Percentiles rank a stretch among this genome's conserved stretches.
Conservation (phyloP, 2,113 vertebrate genomes). For the Megaleporinus macrocephalus region DNA sequence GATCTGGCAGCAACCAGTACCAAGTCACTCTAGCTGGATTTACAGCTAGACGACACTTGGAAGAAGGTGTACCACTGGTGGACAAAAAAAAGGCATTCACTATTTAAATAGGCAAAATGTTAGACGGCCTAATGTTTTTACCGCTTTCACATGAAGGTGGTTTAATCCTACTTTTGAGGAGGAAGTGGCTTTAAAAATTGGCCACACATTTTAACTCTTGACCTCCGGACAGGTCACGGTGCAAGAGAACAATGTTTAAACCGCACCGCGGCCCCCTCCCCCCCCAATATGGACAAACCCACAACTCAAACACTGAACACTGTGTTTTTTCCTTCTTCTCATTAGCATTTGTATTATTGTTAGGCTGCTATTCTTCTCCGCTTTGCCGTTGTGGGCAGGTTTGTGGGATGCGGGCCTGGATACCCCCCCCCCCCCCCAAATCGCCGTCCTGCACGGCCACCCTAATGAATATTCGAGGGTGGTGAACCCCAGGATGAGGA, state of each 20-base stretch:
- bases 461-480: slow-evolving; percentile 68
- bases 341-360: slow-evolving; percentile 80
- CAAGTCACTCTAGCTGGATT: too few relatives aligned
- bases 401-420: slow-evolving; percentile 71
- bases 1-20: too few relatives aligned
- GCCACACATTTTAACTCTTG: slow-evolving; percentile 46
- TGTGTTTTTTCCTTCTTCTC: slow-evolving; percentile 54
- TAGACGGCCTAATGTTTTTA: too few relatives aligned
- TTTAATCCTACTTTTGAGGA: slow-evolving; percentile 5
- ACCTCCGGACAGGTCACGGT: slow-evolving; percentile 51
- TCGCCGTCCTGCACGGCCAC: slow-evolving; percentile 65
- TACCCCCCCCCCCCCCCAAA: slow-evolving; percentile 65
- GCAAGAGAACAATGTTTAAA: slow-evolving; percentile 43
- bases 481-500: slow-evolving; percentile 56
- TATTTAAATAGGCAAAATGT: background rate
- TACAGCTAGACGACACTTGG: too few relatives aligned
- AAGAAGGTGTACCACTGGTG: too few relatives aligned
- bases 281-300: slow-evolving; percentile 16
- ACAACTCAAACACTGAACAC: slow-evolving; percentile 31
- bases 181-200: slow-evolving; percentile 35
- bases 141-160: too few relatives aligned
- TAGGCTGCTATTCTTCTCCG: slow-evolving; percentile 67
- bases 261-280: too few relatives aligned
- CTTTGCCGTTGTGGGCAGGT: slow-evolving; percentile 75
- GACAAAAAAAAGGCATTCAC: too few relatives aligned